Conservation (phyloP, 2,113 vertebrate species). For the Salvator merianae region DNA sequence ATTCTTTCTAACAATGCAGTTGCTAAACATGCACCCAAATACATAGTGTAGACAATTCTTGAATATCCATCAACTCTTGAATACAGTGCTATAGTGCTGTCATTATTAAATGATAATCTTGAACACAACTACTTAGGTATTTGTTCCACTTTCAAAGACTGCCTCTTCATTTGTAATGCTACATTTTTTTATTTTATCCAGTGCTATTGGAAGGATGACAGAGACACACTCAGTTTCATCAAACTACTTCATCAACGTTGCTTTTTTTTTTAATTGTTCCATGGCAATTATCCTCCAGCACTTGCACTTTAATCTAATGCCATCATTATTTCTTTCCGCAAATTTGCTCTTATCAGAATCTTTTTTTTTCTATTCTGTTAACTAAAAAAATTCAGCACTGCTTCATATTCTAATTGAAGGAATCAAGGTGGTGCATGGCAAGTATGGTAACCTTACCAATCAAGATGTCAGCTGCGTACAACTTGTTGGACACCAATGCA, state of each 20-base stretch:
- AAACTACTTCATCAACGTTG: background rate
- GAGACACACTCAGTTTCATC: background rate
- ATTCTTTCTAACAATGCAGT: background rate
- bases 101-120: background rate
- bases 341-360: slow-evolving; percentile 17
- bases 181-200: background rate
- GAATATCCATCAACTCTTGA: background rate
- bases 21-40: background rate
- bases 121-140: background rate
- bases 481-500: background rate
- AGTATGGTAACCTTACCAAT: background rate
- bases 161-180: background rate
- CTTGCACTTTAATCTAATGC: slow-evolving; percentile 6
- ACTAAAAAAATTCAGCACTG: slow-evolving; percentile 13
- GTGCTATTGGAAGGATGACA: background rate
- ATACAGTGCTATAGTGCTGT: background rate
- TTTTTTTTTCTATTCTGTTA: slow-evolving; percentile 38
- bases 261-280: background rate
- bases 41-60: background rate
- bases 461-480: background rate
- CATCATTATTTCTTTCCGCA: background rate
- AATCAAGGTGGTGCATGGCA: background rate
- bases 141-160: background rate
- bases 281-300: background rate
- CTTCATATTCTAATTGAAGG: slow-evolving; percentile 5